A percentile compares a stretch with the other conserved stretches of the same genome.
These are phyloP conservation scores for Oncorhynchus masou DNA, from an alignment of 2,113 vertebrate species.

Conservation along the genomic window DNA sequence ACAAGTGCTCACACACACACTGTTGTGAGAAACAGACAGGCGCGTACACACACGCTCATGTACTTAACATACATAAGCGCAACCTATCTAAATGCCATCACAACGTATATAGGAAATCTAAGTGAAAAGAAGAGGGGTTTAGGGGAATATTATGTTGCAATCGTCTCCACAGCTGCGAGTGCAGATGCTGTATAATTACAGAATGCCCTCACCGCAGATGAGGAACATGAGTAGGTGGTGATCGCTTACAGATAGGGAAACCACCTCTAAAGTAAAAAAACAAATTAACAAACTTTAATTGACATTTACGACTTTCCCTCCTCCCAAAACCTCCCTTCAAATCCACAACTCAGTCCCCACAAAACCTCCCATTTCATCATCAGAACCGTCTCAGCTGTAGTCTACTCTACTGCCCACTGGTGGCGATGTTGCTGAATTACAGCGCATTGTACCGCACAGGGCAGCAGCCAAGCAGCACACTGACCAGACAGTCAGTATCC, in stretches of 20 bases:
- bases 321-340: conserved; percentile 11
- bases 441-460: not conserved
- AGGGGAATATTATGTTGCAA: conserved; percentile 7
- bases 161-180: conserved; percentile 43
- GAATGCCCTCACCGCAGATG: conserved; percentile 27
- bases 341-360: conserved; percentile 17
- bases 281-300: conserved; percentile 43
- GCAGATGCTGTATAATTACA: conserved; percentile 48
- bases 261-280: conserved; percentile 32
- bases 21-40: not conserved
- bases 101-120: conserved; percentile 7
- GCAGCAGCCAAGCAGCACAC: not conserved
- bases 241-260: conserved; percentile 36
- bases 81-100: not conserved
- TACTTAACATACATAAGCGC: not conserved
- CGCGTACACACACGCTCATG: not conserved
- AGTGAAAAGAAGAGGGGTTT: conserved; percentile 8
- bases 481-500: not conserved
- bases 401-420: conserved; percentile 61
- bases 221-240: conserved; percentile 36
- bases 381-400: not conserved
- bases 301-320: conserved; percentile 32
- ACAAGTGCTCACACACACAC: too few species aligned
- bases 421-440: conserved; percentile 37
- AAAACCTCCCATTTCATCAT: conserved; percentile 14